Evolutionary conservation across 2,888 invertebrate species (phyloP).

Genomic region (Aphidius colemani): DNA sequence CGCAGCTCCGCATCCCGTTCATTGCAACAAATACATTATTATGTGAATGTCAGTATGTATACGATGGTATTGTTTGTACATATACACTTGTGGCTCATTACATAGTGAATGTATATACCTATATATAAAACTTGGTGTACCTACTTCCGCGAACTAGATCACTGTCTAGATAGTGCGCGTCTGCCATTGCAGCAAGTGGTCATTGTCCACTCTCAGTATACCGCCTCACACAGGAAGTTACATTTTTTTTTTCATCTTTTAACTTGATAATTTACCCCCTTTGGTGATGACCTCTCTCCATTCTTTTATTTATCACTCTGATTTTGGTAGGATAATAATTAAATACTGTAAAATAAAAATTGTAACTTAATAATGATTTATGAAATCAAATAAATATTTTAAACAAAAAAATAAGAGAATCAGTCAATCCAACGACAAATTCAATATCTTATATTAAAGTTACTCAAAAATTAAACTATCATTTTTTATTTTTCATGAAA

Average conservation of each 20-base stretch:
- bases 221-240: constrained; percentile 45
- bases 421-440: too few species aligned
- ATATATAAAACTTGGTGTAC: constrained; percentile 33
- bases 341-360: too few species aligned
- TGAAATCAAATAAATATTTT: too few species aligned
- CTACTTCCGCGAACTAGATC: constrained; percentile 57
- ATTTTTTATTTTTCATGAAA: too few species aligned
- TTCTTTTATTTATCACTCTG: too few species aligned
- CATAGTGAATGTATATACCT: constrained; percentile 10
- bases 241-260: neutral
- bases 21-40: neutral
- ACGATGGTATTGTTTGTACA: constrained; percentile 1
- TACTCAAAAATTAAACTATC: too few species aligned
- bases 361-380: too few species aligned
- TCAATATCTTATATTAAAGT: too few species aligned
- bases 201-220: constrained; percentile 47
- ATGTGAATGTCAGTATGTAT: constrained; percentile 1
- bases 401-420: too few species aligned
- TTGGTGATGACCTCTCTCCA: too few species aligned
- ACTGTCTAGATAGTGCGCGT: constrained; percentile 48
- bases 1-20: constrained; percentile 14
- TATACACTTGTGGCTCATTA: constrained; percentile 2
- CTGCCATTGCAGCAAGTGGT: constrained; percentile 52
- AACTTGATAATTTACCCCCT: too few species aligned
- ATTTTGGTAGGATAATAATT: too few species aligned